Percentiles rank a stretch among this genome's conserved stretches.
Conservation (phyloP, 2,113 vertebrate species). For the Reinhardtius hippoglossoides region DNA sequence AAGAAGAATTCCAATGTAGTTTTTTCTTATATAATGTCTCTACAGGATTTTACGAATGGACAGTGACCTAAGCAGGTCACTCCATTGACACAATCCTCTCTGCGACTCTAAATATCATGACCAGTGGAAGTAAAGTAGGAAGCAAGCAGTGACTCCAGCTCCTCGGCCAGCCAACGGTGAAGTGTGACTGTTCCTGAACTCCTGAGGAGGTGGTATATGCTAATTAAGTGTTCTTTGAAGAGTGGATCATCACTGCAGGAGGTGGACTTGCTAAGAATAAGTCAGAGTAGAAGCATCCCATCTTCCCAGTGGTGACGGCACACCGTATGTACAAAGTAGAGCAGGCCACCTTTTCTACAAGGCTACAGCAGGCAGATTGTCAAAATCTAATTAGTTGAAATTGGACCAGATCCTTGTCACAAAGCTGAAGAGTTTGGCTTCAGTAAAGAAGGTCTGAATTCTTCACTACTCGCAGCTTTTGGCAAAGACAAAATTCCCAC, state of each 20-base stretch:
- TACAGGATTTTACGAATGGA: background rate
- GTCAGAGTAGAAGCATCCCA: background rate
- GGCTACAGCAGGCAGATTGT: slow-evolving; percentile 20
- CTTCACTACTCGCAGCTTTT: slow-evolving; percentile 3
- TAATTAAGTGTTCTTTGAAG: background rate
- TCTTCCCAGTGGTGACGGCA: background rate
- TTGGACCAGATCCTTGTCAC: slow-evolving; percentile 30
- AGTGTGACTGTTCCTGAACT: slow-evolving; percentile 18
- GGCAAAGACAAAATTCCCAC: background rate
- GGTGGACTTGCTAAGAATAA: background rate
- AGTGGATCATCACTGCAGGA: slow-evolving; percentile 19
- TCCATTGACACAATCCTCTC: background rate
- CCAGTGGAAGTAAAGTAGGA: background rate
- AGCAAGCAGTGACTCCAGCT: background rate
- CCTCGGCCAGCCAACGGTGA: background rate
- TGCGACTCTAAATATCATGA: slow-evolving; percentile 3
- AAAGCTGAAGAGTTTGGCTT: slow-evolving; percentile 28
- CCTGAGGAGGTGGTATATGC: slow-evolving; percentile 1
- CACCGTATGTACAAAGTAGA: slow-evolving; percentile 21
- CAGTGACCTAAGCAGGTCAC: too few species aligned
- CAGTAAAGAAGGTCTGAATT: slow-evolving; percentile 15
- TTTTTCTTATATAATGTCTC: background rate
- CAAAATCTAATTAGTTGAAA: slow-evolving; percentile 47
- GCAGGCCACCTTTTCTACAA: slow-evolving; percentile 10
- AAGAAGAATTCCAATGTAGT: background rate